A percentile compares a stretch with the other conserved stretches of the same genome.
Conservation (phyloP, 2,888 invertebrate species). For the Quadriops clusia region DNA sequence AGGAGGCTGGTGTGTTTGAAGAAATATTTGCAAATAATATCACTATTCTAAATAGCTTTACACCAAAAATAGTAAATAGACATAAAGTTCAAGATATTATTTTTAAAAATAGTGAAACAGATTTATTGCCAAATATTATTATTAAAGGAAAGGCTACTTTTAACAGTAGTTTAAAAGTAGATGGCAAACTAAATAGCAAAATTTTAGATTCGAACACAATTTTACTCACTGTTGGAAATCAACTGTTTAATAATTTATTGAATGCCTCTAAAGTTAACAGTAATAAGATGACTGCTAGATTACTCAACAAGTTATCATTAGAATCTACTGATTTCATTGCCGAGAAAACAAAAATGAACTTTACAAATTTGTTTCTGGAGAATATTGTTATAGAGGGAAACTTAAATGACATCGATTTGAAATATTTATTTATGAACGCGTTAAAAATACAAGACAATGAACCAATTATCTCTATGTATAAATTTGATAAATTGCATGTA, state of each 20-base stretch:
- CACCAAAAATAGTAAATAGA: slow-evolving; percentile 25
- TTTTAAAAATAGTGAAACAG: slow-evolving; percentile 18
- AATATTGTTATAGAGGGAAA: slow-evolving; percentile 34
- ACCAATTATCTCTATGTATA: not conserved
- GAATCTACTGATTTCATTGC: not conserved
- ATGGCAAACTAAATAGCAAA: slow-evolving; percentile 26
- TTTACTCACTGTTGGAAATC: slow-evolving; percentile 26
- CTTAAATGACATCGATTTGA: slow-evolving; percentile 1
- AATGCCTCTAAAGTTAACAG: slow-evolving; percentile 19
- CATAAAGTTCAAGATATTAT: slow-evolving; percentile 21
- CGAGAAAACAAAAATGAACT: slow-evolving; percentile 12
- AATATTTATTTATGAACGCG: not conserved
- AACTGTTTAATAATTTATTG: slow-evolving; percentile 30
- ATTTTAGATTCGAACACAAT: slow-evolving; percentile 24
- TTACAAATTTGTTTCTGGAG: slow-evolving; percentile 30
- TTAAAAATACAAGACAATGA: not conserved
- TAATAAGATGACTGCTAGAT: slow-evolving; percentile 20
- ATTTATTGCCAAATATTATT: slow-evolving; percentile 21
- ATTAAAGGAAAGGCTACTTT: slow-evolving; percentile 27
- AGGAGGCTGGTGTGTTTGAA: not conserved
- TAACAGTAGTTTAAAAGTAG: slow-evolving; percentile 21
- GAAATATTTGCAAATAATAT: slow-evolving; percentile 23
- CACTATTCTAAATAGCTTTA: slow-evolving; percentile 22
- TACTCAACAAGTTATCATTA: slow-evolving; percentile 24
- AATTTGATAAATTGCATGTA: slow-evolving; percentile 23